Conservation (phyloP, 2,113 vertebrate species). For the Catharus bicknelli region DNA sequence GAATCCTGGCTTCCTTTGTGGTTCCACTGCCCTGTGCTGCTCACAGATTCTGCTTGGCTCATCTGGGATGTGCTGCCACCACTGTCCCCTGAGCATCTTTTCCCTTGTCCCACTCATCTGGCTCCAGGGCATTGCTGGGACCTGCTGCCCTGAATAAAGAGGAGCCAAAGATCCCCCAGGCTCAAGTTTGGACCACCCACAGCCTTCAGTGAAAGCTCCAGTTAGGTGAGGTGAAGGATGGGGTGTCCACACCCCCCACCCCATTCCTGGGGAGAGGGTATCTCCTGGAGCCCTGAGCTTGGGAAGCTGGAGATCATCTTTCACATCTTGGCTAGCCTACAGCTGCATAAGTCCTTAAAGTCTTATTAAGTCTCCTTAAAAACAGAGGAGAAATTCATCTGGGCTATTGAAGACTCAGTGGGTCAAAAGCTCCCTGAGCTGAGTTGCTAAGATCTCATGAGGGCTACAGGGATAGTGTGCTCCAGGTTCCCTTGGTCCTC, state of each 20-base stretch:
- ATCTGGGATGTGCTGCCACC: rapidly evolving
- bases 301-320: neutral
- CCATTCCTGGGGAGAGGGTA: neutral
- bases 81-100: rapidly evolving
- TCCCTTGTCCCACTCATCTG: neutral
- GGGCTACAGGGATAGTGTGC: rapidly evolving
- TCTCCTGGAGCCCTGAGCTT: neutral
- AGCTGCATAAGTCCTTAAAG: neutral
- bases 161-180: neutral
- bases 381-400: neutral
- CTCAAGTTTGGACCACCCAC: neutral
- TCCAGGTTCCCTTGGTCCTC: neutral
- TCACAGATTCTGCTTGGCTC: neutral
- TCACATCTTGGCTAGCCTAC: neutral
- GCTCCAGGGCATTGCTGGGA: neutral
- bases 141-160: neutral
- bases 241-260: neutral
- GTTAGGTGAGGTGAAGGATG: neutral
- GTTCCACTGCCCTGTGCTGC: neutral
- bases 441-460: neutral
- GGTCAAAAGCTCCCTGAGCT: neutral
- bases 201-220: neutral
- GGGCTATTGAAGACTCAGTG: neutral
- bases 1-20: neutral
- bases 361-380: neutral